phyloP scores from a whole-genome alignment of 2,113 vertebrate species.

The Mastomys coucha region DNA sequence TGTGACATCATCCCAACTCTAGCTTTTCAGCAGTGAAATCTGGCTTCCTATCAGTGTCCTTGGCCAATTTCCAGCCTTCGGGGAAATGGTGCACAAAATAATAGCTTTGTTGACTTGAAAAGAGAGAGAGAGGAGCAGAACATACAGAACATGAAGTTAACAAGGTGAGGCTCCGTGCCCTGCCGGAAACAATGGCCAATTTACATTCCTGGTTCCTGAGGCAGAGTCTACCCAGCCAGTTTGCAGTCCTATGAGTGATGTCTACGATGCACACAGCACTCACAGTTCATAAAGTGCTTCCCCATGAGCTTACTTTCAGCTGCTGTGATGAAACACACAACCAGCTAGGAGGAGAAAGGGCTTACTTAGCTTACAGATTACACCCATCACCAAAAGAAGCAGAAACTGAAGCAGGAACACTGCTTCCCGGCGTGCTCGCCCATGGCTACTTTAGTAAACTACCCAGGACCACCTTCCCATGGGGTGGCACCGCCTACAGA shows the following conservation, averaged over 20 bases:
- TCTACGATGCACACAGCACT: background rate
- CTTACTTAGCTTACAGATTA: background rate
- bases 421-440: background rate
- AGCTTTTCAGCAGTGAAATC: constrained; percentile 32
- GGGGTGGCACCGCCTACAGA: background rate
- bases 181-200: background rate
- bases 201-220: background rate
- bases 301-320: background rate
- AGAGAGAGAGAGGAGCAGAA: background rate
- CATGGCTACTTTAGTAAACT: background rate
- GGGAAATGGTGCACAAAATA: constrained; percentile 46
- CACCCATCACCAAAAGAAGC: background rate
- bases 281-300: background rate
- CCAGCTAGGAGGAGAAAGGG: background rate
- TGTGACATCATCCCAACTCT: background rate
- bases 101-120: constrained; percentile 37
- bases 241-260: background rate
- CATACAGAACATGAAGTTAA: background rate
- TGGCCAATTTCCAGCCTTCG: background rate
- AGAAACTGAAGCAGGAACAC: background rate
- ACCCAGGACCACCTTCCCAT: background rate
- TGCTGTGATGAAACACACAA: too few relatives aligned
- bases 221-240: background rate
- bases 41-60: constrained; percentile 30
- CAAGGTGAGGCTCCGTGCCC: background rate